Evolutionary conservation across 2,797 vertebrate species (phyloP), one percentile per base, ranked within the genome.

Genomic region (Gastrophryne carolinensis): DNA sequence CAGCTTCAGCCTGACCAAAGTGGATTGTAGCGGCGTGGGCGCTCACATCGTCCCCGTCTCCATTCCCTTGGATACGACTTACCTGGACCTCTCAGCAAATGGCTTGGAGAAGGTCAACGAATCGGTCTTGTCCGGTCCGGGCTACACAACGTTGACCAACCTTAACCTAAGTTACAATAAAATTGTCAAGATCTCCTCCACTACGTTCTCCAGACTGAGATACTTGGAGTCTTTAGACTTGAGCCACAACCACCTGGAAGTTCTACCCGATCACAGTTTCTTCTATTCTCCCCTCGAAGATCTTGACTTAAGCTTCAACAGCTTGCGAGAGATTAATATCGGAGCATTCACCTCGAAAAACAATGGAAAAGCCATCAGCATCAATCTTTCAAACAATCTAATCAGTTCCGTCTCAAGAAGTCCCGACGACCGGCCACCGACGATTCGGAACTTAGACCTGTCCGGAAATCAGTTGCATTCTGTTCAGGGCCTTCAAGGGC

Each of bases 1-100:
- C 87, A 99, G 98, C 88, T 99, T 98, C 87, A 99, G 98, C 80
- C 82, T 99, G 83, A 99, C 96, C 53, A 93, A 92, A 35, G 97
- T 97, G 72, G 94, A 98, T 81, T 99, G 98, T 81, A 91, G 93
- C 0, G 88, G 92, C 5, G 83, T 98, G 21, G 94, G 94, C 0
- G 89, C 93, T 1, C 85, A 89, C 41, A 88, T 92, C 1, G 84
- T 94, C 80, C 96, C 96, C 0, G 88, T 98, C 47, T 91, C 94
- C 78, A 97, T 99, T 79, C 98, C 98, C 0, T 83, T 99, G 87
- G 97, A 98, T 85, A 99, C 97, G 0, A 84, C 95, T 53, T 94
- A 97, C 79, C 82, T 99, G 72, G 96, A 98, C 84, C 87, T 99
- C 41, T 98, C 96, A 17, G 93, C 93, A 58, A 98, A 95, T 80